Evolutionary conservation across 2,113 vertebrate genomes (phyloP).

Genomic region (Urocolius indicus): DNA sequence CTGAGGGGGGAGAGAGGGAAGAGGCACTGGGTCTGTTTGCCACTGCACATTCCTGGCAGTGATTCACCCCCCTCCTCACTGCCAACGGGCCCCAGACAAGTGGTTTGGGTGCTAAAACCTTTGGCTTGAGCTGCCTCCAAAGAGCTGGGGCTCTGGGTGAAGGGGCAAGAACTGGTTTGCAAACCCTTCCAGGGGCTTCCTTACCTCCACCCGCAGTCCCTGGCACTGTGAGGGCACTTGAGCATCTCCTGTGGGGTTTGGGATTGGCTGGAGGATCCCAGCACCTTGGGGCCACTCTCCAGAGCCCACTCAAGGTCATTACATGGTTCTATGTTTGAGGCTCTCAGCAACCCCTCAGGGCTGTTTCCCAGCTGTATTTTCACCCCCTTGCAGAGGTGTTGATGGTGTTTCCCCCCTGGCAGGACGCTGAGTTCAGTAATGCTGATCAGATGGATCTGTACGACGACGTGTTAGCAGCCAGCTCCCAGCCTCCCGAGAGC

Average conservation of each 20-base stretch:
- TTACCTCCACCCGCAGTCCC: no score
- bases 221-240: no score
- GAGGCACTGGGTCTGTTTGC: no score
- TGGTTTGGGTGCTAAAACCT: background rate
- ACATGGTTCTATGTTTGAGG: background rate
- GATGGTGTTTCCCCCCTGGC: background rate
- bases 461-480: constrained; percentile 90
- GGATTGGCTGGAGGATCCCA: background rate
- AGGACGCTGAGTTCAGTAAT: constrained; percentile 87
- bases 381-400: background rate
- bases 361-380: background rate
- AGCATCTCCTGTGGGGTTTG: background rate
- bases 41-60: no score
- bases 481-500: constrained; percentile 78
- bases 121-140: background rate
- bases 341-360: background rate
- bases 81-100: background rate
- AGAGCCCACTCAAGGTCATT: background rate
- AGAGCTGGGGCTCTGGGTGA: no score
- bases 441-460: constrained; percentile 93
- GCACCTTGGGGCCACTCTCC: background rate
- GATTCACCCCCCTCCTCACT: no score
- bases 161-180: no score
- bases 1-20: no score
- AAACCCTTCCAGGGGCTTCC: no score